Evolutionary conservation across 2,113 vertebrate species (phyloP).

Genomic region (Oryzias celebensis): DNA sequence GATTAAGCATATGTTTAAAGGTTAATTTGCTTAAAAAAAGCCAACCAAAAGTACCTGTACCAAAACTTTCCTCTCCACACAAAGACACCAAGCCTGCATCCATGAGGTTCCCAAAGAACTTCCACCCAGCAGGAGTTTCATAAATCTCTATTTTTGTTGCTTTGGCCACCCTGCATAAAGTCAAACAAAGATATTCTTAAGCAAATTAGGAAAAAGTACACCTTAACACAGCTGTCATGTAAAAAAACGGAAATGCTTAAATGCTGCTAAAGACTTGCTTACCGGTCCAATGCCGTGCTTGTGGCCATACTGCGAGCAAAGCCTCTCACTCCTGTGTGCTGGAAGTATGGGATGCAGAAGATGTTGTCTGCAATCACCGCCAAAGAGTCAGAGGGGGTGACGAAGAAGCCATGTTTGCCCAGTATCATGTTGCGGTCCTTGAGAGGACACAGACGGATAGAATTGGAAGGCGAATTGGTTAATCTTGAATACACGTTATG

Average conservation of each 20-base stretch:
- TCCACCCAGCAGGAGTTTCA: conserved; percentile 96
- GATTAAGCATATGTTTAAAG: not conserved
- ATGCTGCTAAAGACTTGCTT: conserved; percentile 22
- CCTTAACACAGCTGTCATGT: not conserved
- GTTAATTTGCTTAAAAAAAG: too few species aligned
- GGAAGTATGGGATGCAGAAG: conserved; percentile 95
- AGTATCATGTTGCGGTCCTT: conserved; percentile 97
- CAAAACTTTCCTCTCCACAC: conserved; percentile 97
- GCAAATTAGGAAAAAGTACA: not conserved
- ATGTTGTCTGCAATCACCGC: conserved; percentile 97
- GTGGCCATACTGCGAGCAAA: conserved; percentile 98
- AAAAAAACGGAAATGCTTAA: not conserved
- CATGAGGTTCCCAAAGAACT: conserved; percentile 97
- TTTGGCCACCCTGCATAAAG: conserved; percentile 86
- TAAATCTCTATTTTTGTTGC: conserved; percentile 94
- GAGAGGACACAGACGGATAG: conserved; percentile 21
- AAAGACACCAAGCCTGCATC: conserved; percentile 93
- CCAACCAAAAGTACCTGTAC: conserved; percentile 81
- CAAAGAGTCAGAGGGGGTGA: conserved; percentile 93
- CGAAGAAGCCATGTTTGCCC: conserved; percentile 92
- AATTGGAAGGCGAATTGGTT: too few species aligned
- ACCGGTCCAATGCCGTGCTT: conserved; percentile 93
- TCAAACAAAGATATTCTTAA: conserved; percentile 11
- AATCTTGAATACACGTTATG: too few species aligned
- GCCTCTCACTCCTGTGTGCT: conserved; percentile 91